Base-by-base conservation (phyloP, 2,888 invertebrate genomes). In the Drosophila cognata region DNA sequence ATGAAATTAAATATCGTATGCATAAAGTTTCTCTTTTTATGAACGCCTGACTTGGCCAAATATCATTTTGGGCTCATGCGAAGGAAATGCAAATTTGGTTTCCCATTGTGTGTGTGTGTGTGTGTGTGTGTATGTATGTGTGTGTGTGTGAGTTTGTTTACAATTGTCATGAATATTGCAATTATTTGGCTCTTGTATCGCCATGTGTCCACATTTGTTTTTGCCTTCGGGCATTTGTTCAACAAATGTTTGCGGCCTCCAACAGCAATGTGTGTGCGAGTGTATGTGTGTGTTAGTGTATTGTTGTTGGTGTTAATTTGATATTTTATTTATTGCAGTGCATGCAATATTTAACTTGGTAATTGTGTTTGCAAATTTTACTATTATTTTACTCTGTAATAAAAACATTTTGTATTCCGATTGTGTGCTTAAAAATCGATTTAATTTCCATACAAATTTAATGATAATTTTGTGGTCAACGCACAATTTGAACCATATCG, bases 121-220 rank as follows among this genome's bases (percentile, higher is more conserved):
- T 52, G 8, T 38, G 35, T 60, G 46, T 56, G 43, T 62, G 51
- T 55, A 41, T 68, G 38, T 68, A 51, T 59, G 50, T 63, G 71
- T 61, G 57, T 72, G 70, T 67, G 67, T 74, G 51, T 70, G 43
- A 58, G 29, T 64, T 41, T 59, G 71, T 64, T 80, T 80, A 71
- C 78, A 84, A 89, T 76, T 84, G 85, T 82, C 85, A 84, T 87
- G 88, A 81, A 85, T 86, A 84, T 89, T 88, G 87, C 87, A 84
- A 88, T 88, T 84, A 88, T 84, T 84, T 84, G 71, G 87, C 79
- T 84, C 79, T 84, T 79, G 79, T 81, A 57, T 82, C 60, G 74
- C 86, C 70, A 72, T 72, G 67, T 79, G 79, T 71, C 51, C 82
- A 82, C 82, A 80, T 78, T 80, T 79, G 86, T 88, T 86, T 75